Evolutionary conservation across 1,140 invertebrate genomes (phyloP), one percentile per base, ranked within the genome.

Genomic region (Lucilia cuprina): DNA sequence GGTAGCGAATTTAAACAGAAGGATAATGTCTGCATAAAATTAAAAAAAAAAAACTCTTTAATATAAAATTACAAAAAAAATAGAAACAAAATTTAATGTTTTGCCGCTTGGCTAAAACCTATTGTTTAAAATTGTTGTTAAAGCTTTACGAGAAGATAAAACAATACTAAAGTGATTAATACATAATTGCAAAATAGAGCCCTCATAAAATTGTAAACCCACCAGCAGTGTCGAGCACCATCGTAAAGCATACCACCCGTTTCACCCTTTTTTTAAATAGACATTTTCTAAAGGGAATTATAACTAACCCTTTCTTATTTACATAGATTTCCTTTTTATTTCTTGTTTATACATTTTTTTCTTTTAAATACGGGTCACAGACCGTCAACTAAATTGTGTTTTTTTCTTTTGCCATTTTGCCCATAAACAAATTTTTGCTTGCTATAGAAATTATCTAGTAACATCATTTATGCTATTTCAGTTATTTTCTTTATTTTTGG

Each of bases 101-200:
- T 70, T 21, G 19, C 65, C n/a, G 65, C 65, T 25, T 25, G n/a
- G 21, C n/a, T 70, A 21, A 70, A 60, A 70, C 3, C 65, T 9
- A 25, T 70, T 21, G 65, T 70, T 12, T 70, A 21, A 9, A 25
- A 21, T 70, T 19, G 2, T 19, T 70, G n/a, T 70, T 21, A 19
- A 70, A 5, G 65, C 65, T 70, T 70, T 70, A 70, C 3, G 17
- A 70, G 7, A n/a, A 25, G n/a, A 19, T 60, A 17, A 25, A 21
- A 83, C 84, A 84, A 84, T 84, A 84, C 84, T 82, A 82, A 84
- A 84, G 84, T 82, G 84, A 84, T 84, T 84, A 84, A 84, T 84
- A 84, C 80, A 82, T 84, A 84, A 84, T 84, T 82, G 70, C 80
- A 75, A 82, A 82, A 49, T 47, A 10, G 77, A 80, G 41, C 83